Evolutionary conservation across 1,140 invertebrate genomes (phyloP), one percentile per base, ranked within the genome.

Genomic region (Venustaconcha ellipsiformis): DNA sequence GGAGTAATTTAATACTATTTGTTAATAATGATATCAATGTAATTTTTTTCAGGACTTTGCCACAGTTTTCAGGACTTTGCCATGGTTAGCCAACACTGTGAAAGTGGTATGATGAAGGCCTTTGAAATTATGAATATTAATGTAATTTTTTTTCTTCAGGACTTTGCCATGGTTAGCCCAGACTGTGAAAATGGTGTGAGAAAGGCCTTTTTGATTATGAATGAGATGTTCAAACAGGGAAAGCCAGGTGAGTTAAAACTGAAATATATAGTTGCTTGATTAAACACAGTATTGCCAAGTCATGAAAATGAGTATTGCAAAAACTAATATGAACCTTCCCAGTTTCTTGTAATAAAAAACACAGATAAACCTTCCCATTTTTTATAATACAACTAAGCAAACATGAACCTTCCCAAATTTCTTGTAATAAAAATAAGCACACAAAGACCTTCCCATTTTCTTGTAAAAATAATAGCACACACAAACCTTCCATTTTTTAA

Each of bases 201-300:
- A 0, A 92, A 93, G 26, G 95, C 94, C 72, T 98, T 94, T 89
- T 89, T 87, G 26, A 85, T 91, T 17, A 76, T 84, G 78, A 75
- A 80, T 56, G 57, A 72, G 55, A 67, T 81, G 57, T 75, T 76
- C 20, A 60, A 72, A 14, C 62, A 80, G 68, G 84, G 84, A 65
- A 62, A 68, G n/a, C 30, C 75, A 71, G 84, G 84, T 84, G 71
- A 59, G 26, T 67, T 15, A 17, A n/a, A 30, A 26, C 67, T 56
- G 12, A 18, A 13, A 30, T 64, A 48, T 48, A 11, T 48, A 8
- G 37, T 8, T 0, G 37, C 37, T 48, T 0, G 37, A 48, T 48
- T 48, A 2, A 2, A 48, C 0, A 48, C 4, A 8, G 37, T 48
- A 48, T 37, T 48, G 11, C 11, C 37, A 11, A 48, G 11, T 48